Percentiles rank a stretch among this genome's conserved stretches.
Conservation (phyloP, 1,140 invertebrate genomes). For the Ephestia elutella region DNA sequence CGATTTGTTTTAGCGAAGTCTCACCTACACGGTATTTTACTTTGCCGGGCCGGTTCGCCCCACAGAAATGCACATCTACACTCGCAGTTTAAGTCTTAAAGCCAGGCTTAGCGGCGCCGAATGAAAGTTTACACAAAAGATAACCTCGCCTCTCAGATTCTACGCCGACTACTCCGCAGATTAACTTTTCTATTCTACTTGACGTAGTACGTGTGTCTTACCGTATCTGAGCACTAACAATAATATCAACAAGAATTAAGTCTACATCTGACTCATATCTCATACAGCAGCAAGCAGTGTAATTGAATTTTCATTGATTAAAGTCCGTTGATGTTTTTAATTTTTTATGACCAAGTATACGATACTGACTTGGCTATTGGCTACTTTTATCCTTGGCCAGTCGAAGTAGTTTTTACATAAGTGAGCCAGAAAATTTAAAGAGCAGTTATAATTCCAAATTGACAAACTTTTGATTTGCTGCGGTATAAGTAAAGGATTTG, state of each 20-base stretch:
- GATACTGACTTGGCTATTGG: too few species aligned
- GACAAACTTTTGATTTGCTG: too few species aligned
- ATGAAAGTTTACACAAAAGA: slow-evolving; percentile 60
- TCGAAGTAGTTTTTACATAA: too few species aligned
- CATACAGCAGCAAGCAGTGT: too few species aligned
- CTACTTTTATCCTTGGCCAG: too few species aligned
- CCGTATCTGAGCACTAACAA: neutral
- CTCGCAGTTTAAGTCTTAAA: slow-evolving; percentile 28
- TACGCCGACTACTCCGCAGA: slow-evolving; percentile 21
- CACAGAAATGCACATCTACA: slow-evolving; percentile 14
- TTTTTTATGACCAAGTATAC: too few species aligned
- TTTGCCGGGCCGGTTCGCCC: neutral
- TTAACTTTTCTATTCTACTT: slow-evolving; percentile 20
- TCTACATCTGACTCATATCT: neutral
- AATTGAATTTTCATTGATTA: too few species aligned
- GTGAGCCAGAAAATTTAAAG: too few species aligned
- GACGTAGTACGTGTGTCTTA: neutral
- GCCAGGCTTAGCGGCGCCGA: slow-evolving; percentile 38
- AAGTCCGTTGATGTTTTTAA: too few species aligned
- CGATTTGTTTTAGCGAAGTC: slow-evolving; percentile 3
- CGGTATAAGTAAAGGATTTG: too few species aligned
- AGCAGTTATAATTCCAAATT: too few species aligned
- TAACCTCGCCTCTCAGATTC: slow-evolving; percentile 32
- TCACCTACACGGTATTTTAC: slow-evolving; percentile 1
- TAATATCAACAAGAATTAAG: neutral